Base-by-base conservation (phyloP, 2,797 vertebrate genomes). In the Fistularia commersonii region DNA sequence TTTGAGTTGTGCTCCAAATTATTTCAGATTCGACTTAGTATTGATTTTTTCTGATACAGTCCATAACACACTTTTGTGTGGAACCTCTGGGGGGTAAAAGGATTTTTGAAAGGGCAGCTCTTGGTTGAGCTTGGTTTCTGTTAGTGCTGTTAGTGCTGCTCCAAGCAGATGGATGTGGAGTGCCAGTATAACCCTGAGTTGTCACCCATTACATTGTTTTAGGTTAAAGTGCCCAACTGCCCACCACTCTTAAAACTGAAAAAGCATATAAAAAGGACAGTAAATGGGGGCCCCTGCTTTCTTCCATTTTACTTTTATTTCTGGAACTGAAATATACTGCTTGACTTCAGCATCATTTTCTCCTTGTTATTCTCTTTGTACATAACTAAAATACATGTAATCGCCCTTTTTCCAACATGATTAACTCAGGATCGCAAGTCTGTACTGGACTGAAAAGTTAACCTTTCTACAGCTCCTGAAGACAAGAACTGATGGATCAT, bases 91-190 rank as follows among this genome's bases (percentile, higher is more conserved):
- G 56, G 61, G 13, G 4, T 59, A 76, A 68, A 81, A 82, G 81
- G 71, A 66, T 64, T 76, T 83, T 82, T 87, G 48, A 83, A 85
- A 87, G 78, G 70, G 69, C 77, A 79, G 59, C 76, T 79, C 64
- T 77, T 79, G 67, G 70, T 68, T 66, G 54, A 79, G 67, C 61
- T 78, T 64, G 64, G 63, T 50, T 72, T 69, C 49, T 69, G 51
- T 23, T 71, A 66, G 78, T 70, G 70, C 79, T 73, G 74, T 69
- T 86, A 64, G 79, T 70, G 68, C 80, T 75, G 73, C 67, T 87
- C 78, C 83, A 79, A 77, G 65, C 65, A 84, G 83, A 91, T 89
- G 84, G 79, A 87, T 80, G 71, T 88, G 76, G 77, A 88, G 86
- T 84, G 79, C 83, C 76, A 81, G 83, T 82, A 76, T 76, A 76